phyloP scores from a whole-genome alignment of 2,797 vertebrate species.

The Threskiornis aethiopicus region DNA sequence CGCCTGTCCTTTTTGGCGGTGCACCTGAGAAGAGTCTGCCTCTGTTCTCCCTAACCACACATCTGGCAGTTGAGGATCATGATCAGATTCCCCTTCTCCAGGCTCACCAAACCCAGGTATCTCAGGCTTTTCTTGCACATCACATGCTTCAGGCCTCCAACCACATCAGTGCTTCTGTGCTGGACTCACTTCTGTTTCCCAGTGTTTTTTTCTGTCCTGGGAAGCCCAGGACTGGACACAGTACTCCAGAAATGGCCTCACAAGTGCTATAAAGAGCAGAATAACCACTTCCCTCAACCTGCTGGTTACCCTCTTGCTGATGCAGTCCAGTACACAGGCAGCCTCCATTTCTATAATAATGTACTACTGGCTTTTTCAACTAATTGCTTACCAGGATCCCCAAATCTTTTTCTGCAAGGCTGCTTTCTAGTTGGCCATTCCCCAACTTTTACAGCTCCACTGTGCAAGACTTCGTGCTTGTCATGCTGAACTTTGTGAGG shows the following conservation, averaged over 20 bases:
- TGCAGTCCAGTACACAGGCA: not conserved
- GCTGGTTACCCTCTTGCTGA: not conserved
- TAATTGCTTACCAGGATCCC: not conserved
- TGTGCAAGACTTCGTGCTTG: not conserved
- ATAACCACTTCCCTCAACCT: not conserved
- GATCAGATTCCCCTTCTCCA: not conserved
- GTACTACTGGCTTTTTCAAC: not conserved
- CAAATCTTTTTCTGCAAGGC: not conserved
- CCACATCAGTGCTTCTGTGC: not conserved
- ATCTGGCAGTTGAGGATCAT: not conserved
- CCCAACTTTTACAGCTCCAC: not conserved
- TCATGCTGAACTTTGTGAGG: not conserved
- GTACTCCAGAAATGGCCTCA: not conserved
- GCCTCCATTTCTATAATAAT: not conserved
- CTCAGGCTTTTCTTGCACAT: not conserved
- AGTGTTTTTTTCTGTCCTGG: not conserved
- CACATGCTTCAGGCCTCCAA: rapidly evolving
- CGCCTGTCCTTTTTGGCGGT: not conserved
- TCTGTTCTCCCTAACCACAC: not conserved
- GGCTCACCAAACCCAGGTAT: not conserved
- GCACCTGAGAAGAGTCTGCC: not conserved
- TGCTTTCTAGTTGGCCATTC: not conserved
- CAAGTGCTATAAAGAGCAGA: not conserved
- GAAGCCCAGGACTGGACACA: not conserved
- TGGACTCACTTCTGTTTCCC: not conserved